Evolutionary conservation across 1,140 invertebrate species (phyloP).

Genomic region (Heliconius himera): DNA sequence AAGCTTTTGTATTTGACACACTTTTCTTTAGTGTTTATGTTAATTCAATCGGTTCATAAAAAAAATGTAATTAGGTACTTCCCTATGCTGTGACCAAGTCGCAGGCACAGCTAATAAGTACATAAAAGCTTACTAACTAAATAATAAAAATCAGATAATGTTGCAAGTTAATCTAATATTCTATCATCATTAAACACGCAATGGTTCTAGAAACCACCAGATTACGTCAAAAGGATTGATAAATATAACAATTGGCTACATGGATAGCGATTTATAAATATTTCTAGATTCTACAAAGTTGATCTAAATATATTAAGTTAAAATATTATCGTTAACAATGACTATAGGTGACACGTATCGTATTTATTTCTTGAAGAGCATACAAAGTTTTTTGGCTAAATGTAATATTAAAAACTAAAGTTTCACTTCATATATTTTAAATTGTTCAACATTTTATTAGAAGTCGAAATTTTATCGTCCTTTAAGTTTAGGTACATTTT

Average conservation of each 20-base stretch:
- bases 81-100: too few species aligned
- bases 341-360: not conserved
- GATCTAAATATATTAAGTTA: not conserved
- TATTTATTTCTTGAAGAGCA: not conserved
- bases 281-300: not conserved
- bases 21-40: too few species aligned
- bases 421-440: not conserved
- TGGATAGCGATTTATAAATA: not conserved
- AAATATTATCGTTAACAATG: not conserved
- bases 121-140: not conserved
- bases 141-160: too few species aligned
- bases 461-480: not conserved
- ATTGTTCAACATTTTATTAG: not conserved
- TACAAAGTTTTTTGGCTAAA: not conserved
- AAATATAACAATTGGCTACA: too few species aligned
- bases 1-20: too few species aligned
- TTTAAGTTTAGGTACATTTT: slow-evolving; percentile 15
- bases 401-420: too few species aligned
- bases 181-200: not conserved
- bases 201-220: not conserved
- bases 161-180: too few species aligned
- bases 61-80: too few species aligned
- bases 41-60: too few species aligned
- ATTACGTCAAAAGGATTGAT: not conserved
- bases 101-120: too few species aligned